These are phyloP conservation scores for Ambastaia sidthimunki DNA, from an alignment of 2,797 vertebrate species.

Conservation along the genomic window DNA sequence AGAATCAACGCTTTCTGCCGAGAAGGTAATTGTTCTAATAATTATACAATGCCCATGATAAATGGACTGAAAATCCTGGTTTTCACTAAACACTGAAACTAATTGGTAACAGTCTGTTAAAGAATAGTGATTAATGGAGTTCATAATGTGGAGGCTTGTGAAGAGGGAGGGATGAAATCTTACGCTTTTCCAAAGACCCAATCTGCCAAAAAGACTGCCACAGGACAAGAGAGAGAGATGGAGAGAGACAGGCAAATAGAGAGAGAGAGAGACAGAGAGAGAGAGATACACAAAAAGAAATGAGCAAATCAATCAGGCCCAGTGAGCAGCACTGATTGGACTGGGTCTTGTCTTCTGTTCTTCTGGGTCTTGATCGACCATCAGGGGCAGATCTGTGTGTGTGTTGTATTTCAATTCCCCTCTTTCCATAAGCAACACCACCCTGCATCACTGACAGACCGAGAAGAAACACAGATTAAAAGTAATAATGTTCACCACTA, in stretches of 20 bases:
- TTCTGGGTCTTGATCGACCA: conserved; percentile 25
- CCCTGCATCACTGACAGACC: conserved; percentile 3
- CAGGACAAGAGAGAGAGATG: conserved; percentile 6
- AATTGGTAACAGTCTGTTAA: conserved; percentile 65
- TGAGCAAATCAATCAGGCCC: conserved; percentile 26
- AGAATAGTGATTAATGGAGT: conserved; percentile 66
- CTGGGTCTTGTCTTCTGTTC: conserved; percentile 25
- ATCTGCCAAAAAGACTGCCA: conserved; percentile 38
- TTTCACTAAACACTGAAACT: conserved; percentile 61
- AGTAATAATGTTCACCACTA: conserved; percentile 11
- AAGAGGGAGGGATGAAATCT: conserved; percentile 13
- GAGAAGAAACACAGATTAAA: conserved; percentile 25
- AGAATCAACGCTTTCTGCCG: conserved; percentile 46
- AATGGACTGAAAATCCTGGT: conserved; percentile 60
- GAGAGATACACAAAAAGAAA: conserved; percentile 20
- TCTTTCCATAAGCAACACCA: background rate
- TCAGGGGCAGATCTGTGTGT: conserved; percentile 14
- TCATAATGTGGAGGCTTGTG: conserved; percentile 49
- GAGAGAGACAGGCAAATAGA: background rate
- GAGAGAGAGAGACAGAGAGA: background rate
- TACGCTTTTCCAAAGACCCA: conserved; percentile 45
- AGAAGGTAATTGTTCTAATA: conserved; percentile 67
- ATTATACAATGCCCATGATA: conserved; percentile 66
- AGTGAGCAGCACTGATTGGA: conserved; percentile 28
- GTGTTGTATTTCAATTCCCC: background rate